phyloP scores from a whole-genome alignment of 2,888 invertebrate genomes.

The Spilosoma lubricipeda region DNA sequence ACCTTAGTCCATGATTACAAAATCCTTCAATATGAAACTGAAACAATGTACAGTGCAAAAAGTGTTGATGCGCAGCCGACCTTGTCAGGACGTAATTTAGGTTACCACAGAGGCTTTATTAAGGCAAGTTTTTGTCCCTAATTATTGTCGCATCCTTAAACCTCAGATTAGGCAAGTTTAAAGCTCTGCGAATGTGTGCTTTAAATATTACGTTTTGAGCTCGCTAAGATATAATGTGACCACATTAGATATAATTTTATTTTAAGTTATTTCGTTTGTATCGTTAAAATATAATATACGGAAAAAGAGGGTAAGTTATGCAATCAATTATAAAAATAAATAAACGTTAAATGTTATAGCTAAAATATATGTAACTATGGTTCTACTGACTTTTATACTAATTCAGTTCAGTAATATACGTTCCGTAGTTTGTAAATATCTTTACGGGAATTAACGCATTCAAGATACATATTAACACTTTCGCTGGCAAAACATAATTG shows the following conservation, averaged over 20 bases:
- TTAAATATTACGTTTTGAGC: not conserved
- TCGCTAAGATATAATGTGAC: not conserved
- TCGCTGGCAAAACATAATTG: too few relatives aligned
- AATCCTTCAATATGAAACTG: not conserved
- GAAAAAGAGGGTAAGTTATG: too few relatives aligned
- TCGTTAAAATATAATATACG: too few relatives aligned
- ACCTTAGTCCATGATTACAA: not conserved
- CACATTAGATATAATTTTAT: not conserved
- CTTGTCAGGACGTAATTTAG: constrained; percentile 11
- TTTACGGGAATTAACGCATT: too few relatives aligned
- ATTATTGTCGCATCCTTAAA: not conserved
- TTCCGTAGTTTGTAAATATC: too few relatives aligned
- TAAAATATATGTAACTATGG: too few relatives aligned
- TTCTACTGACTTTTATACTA: too few relatives aligned
- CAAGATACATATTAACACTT: too few relatives aligned
- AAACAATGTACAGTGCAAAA: constrained; percentile 7
- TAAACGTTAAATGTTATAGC: too few relatives aligned
- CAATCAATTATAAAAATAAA: too few relatives aligned
- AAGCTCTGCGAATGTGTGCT: constrained; percentile 18
- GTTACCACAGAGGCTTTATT: constrained; percentile 6
- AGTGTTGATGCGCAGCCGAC: constrained; percentile 7
- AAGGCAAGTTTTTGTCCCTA: not conserved
- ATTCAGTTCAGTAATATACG: too few relatives aligned
- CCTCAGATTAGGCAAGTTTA: constrained; percentile 10
- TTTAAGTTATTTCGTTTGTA: not conserved